Base-by-base conservation (phyloP, 2,797 vertebrate genomes). In the Coregonus sp. region DNA sequence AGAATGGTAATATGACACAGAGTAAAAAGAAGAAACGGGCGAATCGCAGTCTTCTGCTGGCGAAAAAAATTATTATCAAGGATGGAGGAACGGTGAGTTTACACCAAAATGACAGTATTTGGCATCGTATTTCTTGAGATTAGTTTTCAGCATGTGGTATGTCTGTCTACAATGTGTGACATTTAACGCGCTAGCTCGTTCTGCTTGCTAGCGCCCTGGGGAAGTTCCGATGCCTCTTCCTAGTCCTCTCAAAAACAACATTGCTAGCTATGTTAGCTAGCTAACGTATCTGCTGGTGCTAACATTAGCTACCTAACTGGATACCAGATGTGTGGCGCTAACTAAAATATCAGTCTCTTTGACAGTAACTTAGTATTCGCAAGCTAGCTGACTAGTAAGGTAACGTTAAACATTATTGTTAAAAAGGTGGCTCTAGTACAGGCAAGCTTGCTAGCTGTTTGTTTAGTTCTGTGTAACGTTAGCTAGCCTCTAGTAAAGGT, bases 11-110 rank as follows among this genome's bases (percentile, higher is more conserved):
- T 92, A 96, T 96, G 95, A 95, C 94, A 86, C 95, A 95, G 83
- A 92, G 88, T 25, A 96, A 96, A 87, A 96, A 96, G 90, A 96
- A 96, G 92, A 95, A 96, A 89, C 93, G 95, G 81, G 93, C 92
- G 81, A 96, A 95, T 91, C 96, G 96, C 90, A 96, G 95, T 86
- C 93, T 96, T 76, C 93, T 96, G 91, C 90, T 96, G 87, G 96
- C 96, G 85, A 96, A 96, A 86, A 96, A 96, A 88, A 96, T 96
- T 84, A 96, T 96, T 88, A 96, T 96, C 87, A 96, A 96, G 85
- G 96, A 96, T 87, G 95, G 95, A 81, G 96, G 96, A 83, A 94
- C 95, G 92, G 96, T 96, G 87, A 93, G 95, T 87, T 63, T 63
- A 2, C 20, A 63, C 40, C 59, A 29, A 63, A 4, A 63, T 63